Percentiles rank a stretch among this genome's conserved stretches.
phyloP scores from a whole-genome alignment of 2,888 invertebrate genomes.

The Tridacna gigas region DNA sequence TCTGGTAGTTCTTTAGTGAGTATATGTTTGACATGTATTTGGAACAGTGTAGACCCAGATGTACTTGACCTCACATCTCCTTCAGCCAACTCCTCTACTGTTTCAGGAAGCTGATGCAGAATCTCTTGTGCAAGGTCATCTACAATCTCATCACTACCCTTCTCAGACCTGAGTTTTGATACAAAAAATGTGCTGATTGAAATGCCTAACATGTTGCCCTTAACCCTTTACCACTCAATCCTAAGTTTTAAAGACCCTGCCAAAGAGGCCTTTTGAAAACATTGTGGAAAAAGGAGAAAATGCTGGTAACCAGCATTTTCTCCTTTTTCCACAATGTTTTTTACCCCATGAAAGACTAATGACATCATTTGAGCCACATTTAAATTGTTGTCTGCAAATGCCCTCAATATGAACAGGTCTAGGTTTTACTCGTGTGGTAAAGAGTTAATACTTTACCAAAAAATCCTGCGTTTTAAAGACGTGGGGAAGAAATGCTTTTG shows the following conservation, averaged over 20 bases:
- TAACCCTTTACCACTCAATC: background rate
- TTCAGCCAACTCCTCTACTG: conserved; percentile 76
- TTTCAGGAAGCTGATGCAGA: conserved; percentile 77
- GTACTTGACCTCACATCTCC: conserved; percentile 62
- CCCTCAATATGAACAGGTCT: too few relatives aligned
- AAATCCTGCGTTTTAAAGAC: background rate
- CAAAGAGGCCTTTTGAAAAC: too few relatives aligned
- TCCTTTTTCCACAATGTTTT: too few relatives aligned
- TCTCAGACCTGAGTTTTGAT: conserved; percentile 81
- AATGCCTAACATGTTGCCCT: too few relatives aligned
- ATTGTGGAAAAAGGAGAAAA: too few relatives aligned
- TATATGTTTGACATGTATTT: conserved; percentile 67
- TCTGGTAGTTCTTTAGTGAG: conserved; percentile 68
- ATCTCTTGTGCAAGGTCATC: conserved; percentile 92
- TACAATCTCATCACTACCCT: conserved; percentile 92
- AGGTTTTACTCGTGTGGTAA: too few relatives aligned
- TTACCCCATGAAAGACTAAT: too few relatives aligned
- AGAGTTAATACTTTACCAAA: background rate
- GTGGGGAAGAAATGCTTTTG: background rate
- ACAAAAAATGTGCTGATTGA: background rate
- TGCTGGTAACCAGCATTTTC: too few relatives aligned
- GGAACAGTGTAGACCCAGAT: conserved; percentile 48
- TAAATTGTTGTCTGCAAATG: too few relatives aligned
- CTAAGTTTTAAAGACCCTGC: background rate
- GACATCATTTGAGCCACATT: too few relatives aligned